Evolutionary conservation across 2,888 invertebrate species (phyloP).

Genomic region (Baronia brevicornis): DNA sequence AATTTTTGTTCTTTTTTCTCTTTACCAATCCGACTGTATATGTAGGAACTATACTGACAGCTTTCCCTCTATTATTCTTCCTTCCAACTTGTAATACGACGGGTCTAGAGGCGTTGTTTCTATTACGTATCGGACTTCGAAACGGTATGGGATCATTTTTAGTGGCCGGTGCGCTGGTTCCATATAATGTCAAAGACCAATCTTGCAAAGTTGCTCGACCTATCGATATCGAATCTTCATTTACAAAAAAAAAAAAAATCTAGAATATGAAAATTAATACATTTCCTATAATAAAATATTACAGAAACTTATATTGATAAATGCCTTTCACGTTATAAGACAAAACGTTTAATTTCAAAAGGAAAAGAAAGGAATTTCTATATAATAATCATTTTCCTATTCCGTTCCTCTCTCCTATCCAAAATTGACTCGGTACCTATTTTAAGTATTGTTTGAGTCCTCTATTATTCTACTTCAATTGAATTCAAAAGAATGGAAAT

Average conservation of each 20-base stretch:
- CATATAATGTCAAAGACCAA: slow-evolving; percentile 95
- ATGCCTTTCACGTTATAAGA: no score
- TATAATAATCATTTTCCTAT: no score
- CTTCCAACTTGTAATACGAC: slow-evolving; percentile 58
- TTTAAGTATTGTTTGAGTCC: no score
- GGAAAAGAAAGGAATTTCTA: no score
- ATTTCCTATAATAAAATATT: no score
- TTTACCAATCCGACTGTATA: slow-evolving; percentile 65
- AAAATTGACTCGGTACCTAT: no score
- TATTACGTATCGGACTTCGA: slow-evolving; percentile 55
- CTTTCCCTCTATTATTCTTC: slow-evolving; percentile 57
- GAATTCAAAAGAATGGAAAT: no score
- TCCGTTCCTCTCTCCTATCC: no score
- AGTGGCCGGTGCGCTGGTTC: slow-evolving; percentile 81
- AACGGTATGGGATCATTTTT: slow-evolving; percentile 78
- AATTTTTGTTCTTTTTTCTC: slow-evolving; percentile 75
- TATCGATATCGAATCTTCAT: slow-evolving; percentile 39
- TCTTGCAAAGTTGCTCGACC: slow-evolving; percentile 92
- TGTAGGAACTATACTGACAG: slow-evolving; percentile 53
- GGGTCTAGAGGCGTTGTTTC: slow-evolving; percentile 59
- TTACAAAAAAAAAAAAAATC: background rate
- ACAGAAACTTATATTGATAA: no score
- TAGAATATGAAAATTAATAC: no score
- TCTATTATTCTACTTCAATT: no score
- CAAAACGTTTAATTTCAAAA: no score